Evolutionary conservation across 2,797 vertebrate species (phyloP).

Genomic region (Poeciliopsis gracilis): DNA sequence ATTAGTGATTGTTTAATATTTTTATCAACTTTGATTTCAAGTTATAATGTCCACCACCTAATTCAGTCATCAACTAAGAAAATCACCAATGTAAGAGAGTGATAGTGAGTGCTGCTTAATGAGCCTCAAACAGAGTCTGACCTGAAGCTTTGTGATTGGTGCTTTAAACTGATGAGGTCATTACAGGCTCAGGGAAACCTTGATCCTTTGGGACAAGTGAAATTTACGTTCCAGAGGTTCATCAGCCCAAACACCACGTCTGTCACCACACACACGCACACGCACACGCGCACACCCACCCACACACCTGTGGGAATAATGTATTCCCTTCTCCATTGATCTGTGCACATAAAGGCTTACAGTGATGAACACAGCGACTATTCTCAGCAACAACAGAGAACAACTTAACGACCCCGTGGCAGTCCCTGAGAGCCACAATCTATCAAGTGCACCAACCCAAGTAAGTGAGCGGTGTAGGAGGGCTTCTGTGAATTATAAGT

Average conservation of each 20-base stretch:
- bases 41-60: conserved; percentile 8
- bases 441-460: conserved; percentile 23
- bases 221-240: conserved; percentile 48
- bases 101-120: conserved; percentile 29
- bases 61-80: conserved; percentile 3
- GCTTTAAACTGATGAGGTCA: conserved; percentile 48
- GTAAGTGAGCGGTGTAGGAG: conserved; percentile 15
- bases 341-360: conserved; percentile 53
- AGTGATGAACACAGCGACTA: conserved; percentile 62
- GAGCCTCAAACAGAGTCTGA: conserved; percentile 37
- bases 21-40: neutral
- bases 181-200: conserved; percentile 40
- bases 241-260: conserved; percentile 12
- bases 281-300: conserved; percentile 32
- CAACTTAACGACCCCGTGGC: conserved; percentile 51
- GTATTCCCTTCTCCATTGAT: conserved; percentile 63
- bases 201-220: conserved; percentile 56
- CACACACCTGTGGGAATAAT: conserved; percentile 55
- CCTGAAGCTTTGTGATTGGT: conserved; percentile 42
- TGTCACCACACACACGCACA: conserved; percentile 34
- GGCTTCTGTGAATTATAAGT: conserved; percentile 40
- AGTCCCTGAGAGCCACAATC: conserved; percentile 43
- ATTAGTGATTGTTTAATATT: neutral
- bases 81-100: conserved; percentile 4
- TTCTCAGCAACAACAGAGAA: conserved; percentile 58